Percentiles rank a stretch among this genome's conserved stretches.
Evolutionary conservation across 2,888 invertebrate genomes (phyloP).

Genomic region (Leptopilina drosophilae): DNA sequence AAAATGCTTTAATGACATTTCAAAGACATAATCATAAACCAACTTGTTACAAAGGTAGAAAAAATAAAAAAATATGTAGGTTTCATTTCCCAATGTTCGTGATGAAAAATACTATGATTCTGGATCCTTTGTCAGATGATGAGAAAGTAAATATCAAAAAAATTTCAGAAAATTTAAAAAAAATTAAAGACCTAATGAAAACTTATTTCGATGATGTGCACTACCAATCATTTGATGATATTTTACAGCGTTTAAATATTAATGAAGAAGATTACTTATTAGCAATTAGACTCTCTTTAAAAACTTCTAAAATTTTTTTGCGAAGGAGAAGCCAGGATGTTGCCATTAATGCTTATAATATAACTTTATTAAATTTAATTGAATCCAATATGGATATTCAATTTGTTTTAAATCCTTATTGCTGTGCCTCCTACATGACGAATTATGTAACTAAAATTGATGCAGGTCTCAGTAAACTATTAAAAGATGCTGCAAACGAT

Average conservation of each 20-base stretch:
- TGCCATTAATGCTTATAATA: no score
- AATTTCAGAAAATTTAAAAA: constrained; percentile 10
- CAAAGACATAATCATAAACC: constrained; percentile 46
- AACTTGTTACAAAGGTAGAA: constrained; percentile 47
- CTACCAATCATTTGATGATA: constrained; percentile 26
- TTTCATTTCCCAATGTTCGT: constrained; percentile 45
- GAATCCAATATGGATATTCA: no score
- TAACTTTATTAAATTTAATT: no score
- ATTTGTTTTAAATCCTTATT: no score
- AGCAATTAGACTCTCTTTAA: no score
- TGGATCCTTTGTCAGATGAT: constrained; percentile 38
- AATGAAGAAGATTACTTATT: constrained; percentile 26
- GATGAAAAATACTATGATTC: constrained; percentile 42
- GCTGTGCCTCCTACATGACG: no score
- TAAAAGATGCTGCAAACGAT: no score
- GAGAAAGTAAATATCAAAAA: background rate
- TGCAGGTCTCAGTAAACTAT: no score
- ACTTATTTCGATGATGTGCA: constrained; percentile 4
- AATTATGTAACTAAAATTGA: no score
- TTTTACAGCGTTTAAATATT: constrained; percentile 26
- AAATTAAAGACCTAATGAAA: constrained; percentile 41
- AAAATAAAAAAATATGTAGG: constrained; percentile 37
- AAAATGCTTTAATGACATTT: constrained; percentile 40
- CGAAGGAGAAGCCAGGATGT: no score
- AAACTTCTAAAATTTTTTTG: no score